These are phyloP conservation scores for Muraenolepis orangiensis DNA, from an alignment of 2,797 vertebrate genomes.

Conservation along the genomic window DNA sequence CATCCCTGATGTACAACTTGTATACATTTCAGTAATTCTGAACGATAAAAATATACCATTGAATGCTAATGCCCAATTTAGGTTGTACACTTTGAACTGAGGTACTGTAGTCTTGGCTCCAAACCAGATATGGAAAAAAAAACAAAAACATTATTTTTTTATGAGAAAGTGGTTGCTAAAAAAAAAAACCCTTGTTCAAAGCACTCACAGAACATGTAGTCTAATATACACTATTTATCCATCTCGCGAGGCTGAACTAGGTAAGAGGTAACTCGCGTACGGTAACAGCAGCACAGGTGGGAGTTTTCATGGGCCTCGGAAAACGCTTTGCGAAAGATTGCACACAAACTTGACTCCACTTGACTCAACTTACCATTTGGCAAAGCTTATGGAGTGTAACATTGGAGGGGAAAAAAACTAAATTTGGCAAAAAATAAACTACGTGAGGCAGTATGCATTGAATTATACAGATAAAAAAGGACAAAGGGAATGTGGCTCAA, in stretches of 20 bases:
- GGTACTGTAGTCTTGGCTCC: constrained; percentile 43
- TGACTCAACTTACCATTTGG: constrained; percentile 40
- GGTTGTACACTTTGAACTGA: constrained; percentile 3
- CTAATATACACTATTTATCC: background rate
- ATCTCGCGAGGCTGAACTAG: constrained; percentile 37
- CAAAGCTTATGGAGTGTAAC: constrained; percentile 48
- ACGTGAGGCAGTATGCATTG: constrained; percentile 40
- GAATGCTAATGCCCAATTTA: constrained; percentile 3
- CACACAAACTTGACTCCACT: background rate
- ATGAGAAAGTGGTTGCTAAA: constrained; percentile 39
- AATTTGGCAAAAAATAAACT: constrained; percentile 44
- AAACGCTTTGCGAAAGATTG: constrained; percentile 45
- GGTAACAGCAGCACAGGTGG: constrained; percentile 70
- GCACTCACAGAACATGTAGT: background rate
- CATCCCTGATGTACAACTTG: constrained; percentile 14
- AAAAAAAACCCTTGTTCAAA: background rate
- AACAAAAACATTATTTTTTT: constrained; percentile 38
- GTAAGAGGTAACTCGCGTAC: constrained; percentile 73
- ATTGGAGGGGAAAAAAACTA: constrained; percentile 13
- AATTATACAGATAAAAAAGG: constrained; percentile 38
- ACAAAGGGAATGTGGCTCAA: constrained; percentile 40
- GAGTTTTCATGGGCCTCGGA: constrained; percentile 44
- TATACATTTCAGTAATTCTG: constrained; percentile 23
- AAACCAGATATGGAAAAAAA: background rate
- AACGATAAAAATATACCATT: constrained; percentile 13